These are phyloP conservation scores for Tenodera sinensis DNA, from an alignment of 2,888 invertebrate species.

Conservation along the genomic window DNA sequence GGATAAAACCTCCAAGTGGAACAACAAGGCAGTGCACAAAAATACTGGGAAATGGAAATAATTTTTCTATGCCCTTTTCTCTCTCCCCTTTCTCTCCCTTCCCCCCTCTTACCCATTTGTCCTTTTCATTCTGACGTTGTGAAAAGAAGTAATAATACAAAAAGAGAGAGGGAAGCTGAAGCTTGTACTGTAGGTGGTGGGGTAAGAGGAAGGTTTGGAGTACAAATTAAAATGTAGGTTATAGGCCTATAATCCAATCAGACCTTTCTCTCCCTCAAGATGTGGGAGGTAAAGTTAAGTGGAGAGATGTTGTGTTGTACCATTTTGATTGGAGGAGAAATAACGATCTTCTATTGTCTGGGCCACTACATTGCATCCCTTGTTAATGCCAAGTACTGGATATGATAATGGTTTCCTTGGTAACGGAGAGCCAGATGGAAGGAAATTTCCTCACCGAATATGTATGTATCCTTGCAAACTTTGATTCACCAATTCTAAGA, in stretches of 20 bases:
- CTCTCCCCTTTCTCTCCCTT: neutral
- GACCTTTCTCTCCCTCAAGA: neutral
- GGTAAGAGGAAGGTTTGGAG: neutral
- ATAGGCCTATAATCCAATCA: conserved; percentile 15
- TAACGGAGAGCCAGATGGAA: neutral
- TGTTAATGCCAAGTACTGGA: neutral
- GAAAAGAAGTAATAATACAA: conserved; percentile 1
- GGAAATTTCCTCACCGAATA: no score
- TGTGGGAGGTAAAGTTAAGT: neutral
- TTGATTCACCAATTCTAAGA: no score
- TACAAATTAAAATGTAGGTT: conserved; percentile 11
- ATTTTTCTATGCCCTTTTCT: conserved; percentile 2
- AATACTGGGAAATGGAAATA: conserved; percentile 2
- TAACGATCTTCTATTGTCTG: neutral
- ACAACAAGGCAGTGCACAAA: neutral
- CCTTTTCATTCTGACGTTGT: conserved; percentile 10
- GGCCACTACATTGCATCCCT: neutral
- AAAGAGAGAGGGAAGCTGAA: neutral
- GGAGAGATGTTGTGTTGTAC: neutral
- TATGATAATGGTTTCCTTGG: neutral
- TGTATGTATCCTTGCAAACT: no score
- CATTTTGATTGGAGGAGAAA: neutral
- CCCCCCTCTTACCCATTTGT: neutral
- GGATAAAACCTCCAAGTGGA: neutral
- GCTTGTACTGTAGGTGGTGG: neutral